Percentiles rank a stretch among this genome's conserved stretches.
These are phyloP conservation scores for Phalloptychus januarius DNA, from an alignment of 2,797 vertebrate species.

Conservation along the genomic window DNA sequence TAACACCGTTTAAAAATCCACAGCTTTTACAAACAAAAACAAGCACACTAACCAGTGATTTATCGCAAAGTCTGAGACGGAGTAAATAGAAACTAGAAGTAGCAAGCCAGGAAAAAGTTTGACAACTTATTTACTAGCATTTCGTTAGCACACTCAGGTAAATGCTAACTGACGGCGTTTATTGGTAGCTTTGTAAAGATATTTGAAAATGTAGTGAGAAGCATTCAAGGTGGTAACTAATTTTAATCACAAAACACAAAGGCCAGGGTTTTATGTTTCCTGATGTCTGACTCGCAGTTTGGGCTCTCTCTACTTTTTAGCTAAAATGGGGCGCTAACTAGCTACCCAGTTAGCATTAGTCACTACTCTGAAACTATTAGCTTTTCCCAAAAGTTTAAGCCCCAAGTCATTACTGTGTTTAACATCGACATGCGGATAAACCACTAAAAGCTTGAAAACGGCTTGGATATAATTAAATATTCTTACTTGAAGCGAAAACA, in stretches of 20 bases:
- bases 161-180: constrained; percentile 26
- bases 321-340: constrained; percentile 45
- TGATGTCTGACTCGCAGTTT: background rate
- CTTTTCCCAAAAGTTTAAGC: background rate
- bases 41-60: background rate
- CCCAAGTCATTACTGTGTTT: accelerated
- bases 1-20: background rate
- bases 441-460: accelerated
- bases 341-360: constrained; percentile 59
- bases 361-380: constrained; percentile 32
- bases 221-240: background rate
- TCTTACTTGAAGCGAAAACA: background rate
- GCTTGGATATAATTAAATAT: background rate
- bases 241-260: too few species aligned
- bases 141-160: constrained; percentile 37
- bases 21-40: background rate
- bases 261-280: background rate
- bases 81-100: background rate
- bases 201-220: background rate
- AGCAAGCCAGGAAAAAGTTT: constrained; percentile 7
- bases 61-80: background rate
- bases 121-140: constrained; percentile 52
- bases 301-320: constrained; percentile 23
- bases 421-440: background rate
- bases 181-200: constrained; percentile 23